Evolutionary conservation across 2,797 vertebrate species (phyloP).

Genomic region (Lutjanus campechanus): DNA sequence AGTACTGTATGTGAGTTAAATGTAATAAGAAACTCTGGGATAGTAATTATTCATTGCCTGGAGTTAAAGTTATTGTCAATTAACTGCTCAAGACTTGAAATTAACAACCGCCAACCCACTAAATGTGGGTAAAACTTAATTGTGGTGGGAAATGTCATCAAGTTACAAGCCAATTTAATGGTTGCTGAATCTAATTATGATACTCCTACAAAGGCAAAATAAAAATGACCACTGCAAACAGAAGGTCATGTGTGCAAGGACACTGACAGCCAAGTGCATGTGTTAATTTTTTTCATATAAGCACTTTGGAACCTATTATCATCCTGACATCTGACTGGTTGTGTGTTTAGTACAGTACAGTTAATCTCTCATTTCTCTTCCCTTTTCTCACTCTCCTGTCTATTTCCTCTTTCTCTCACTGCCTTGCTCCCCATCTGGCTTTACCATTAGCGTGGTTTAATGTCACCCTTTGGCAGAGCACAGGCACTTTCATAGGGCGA

Average conservation of each 20-base stretch:
- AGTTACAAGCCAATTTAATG: slow-evolving; percentile 32
- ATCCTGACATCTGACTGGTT: background rate
- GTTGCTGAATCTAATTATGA: slow-evolving; percentile 29
- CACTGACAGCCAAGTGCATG: background rate
- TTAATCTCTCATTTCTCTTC: slow-evolving; percentile 42
- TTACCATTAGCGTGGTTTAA: slow-evolving; percentile 66
- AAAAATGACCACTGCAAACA: background rate
- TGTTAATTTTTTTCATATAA: background rate
- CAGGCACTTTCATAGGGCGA: slow-evolving; percentile 55
- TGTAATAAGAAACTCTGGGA: slow-evolving; percentile 64
- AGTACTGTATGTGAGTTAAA: slow-evolving; percentile 65
- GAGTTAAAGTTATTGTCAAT: slow-evolving; percentile 78
- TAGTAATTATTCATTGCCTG: slow-evolving; percentile 75
- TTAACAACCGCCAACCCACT: slow-evolving; percentile 62
- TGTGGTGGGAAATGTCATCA: slow-evolving; percentile 58
- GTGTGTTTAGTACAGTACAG: slow-evolving; percentile 14
- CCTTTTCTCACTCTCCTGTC: slow-evolving; percentile 13
- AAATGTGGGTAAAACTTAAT: slow-evolving; percentile 72
- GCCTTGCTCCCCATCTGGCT: slow-evolving; percentile 65
- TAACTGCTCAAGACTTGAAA: slow-evolving; percentile 71
- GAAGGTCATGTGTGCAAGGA: background rate
- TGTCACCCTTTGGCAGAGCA: slow-evolving; percentile 69
- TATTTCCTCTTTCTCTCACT: slow-evolving; percentile 38
- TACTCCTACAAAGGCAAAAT: slow-evolving; percentile 15
- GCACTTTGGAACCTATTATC: background rate